phyloP scores from a whole-genome alignment of 2,888 invertebrate species.

The Limnephilus marmoratus region DNA sequence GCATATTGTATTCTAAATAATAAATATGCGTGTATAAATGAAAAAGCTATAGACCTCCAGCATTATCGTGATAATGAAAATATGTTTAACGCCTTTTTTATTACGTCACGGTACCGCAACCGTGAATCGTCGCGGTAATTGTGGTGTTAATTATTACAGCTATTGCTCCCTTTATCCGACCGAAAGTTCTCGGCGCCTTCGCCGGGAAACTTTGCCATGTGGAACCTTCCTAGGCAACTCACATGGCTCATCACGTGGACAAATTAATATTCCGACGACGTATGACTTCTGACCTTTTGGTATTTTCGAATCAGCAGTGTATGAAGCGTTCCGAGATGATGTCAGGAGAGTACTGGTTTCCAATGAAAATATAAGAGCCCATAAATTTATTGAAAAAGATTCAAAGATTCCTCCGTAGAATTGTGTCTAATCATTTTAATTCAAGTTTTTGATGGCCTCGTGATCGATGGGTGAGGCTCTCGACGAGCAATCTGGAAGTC shows the following conservation, averaged over 20 bases:
- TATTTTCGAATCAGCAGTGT: neutral
- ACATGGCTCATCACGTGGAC: neutral
- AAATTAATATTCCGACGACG: constrained; percentile 12
- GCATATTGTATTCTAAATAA: too few species aligned
- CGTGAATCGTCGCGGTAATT: too few species aligned
- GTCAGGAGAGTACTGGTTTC: neutral
- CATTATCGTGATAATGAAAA: too few species aligned
- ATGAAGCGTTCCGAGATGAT: neutral
- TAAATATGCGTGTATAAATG: too few species aligned
- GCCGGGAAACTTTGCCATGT: neutral
- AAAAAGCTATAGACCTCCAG: neutral
- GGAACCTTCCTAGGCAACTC: neutral
- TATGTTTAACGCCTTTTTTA: too few species aligned
- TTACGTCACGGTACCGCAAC: too few species aligned
- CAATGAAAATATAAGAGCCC: neutral
- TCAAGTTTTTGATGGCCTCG: too few species aligned
- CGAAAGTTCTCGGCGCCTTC: neutral
- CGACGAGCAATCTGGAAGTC: too few species aligned
- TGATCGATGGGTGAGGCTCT: too few species aligned
- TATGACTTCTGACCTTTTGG: constrained; percentile 10
- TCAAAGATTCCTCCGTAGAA: too few species aligned
- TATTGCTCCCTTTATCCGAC: neutral
- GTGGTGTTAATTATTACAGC: neutral
- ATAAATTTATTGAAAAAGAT: too few species aligned
- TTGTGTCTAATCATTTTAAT: too few species aligned